Base-by-base conservation (phyloP, 2,113 vertebrate species). In the Centropristis striata region DNA sequence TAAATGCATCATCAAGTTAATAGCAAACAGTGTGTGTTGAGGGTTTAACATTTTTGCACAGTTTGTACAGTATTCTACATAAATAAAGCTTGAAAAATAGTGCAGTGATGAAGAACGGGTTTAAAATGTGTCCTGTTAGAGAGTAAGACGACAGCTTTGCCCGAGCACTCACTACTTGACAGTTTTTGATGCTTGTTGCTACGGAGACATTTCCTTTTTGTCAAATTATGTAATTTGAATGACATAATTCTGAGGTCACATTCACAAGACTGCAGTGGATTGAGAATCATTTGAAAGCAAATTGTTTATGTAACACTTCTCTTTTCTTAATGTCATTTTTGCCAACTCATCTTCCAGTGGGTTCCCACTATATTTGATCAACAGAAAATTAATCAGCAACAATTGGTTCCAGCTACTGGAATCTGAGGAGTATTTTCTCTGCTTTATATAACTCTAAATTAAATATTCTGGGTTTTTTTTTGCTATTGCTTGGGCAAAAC, bases 1-100 rank as follows among this genome's bases (percentile, higher is more conserved):
- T 79, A 75, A 86, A 47, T 66, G 47, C 66, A 49, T 78, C 37
- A 67, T 81, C 51, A 64, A 61, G 59, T 87, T 77, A 59, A 80
- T 65, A 49, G 25, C 25, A 63, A 80, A 80, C 49, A 32, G 59
- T 23, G 50, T 23, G 50, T 66, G 55, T 49, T 64, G 63, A 55
- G 53, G 59, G 18, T 77, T 74, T 42, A 57, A 44, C 37, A 49
- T 32, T 16, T 10, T 16, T 10, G 50, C 28, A 41, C 42, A 32
- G 11, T 21, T 14, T 59, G 25, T 15, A 21, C 36, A 44, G 23
- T 41, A 25, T 64, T 63, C 18, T 61, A 1, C 39, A 16, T 53
- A 3, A 18, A 47, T 65, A 39, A 28, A 25, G 47, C 47, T 51
- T 14, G 15, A n/a, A 28, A 41, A 47, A 28, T 21, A 10, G 10